These are phyloP conservation scores for Hartigia nigra DNA, from an alignment of 2,888 invertebrate species.

Conservation along the genomic window DNA sequence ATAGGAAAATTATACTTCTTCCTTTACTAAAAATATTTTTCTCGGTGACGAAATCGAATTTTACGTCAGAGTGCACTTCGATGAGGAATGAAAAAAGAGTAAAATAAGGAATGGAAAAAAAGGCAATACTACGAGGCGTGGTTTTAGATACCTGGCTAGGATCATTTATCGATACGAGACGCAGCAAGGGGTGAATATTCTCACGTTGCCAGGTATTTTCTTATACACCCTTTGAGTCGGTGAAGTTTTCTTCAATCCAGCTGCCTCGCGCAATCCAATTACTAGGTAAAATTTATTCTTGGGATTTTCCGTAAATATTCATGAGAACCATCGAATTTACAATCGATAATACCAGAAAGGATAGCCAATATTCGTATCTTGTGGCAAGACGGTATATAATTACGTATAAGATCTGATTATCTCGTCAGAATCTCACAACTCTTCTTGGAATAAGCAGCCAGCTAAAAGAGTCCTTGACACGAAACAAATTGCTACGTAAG, in stretches of 20 bases:
- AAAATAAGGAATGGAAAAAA: neutral
- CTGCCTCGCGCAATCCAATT: conserved; percentile 21
- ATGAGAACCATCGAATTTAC: conserved; percentile 2
- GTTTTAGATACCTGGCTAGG: neutral
- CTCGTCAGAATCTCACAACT: neutral
- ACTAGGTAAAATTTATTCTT: conserved; percentile 19
- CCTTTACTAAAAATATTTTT: neutral
- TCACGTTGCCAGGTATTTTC: conserved; percentile 1
- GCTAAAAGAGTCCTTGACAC: neutral
- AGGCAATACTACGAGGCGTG: neutral
- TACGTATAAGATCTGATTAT: neutral
- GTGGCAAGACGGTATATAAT: neutral
- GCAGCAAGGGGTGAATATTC: neutral
- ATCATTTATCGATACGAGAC: neutral
- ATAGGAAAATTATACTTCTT: neutral
- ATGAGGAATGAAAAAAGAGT: neutral
- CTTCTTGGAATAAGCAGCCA: neutral
- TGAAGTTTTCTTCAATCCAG: conserved; percentile 20
- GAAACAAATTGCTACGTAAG: neutral
- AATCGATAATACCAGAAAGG: neutral
- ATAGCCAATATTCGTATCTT: neutral
- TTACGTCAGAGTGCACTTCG: neutral
- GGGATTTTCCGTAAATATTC: conserved; percentile 22
- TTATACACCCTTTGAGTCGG: conserved; percentile 1
- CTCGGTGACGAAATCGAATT: neutral